A percentile compares a stretch with the other conserved stretches of the same genome.
phyloP scores from a whole-genome alignment of 2,888 invertebrate species.

The Timema podura region DNA sequence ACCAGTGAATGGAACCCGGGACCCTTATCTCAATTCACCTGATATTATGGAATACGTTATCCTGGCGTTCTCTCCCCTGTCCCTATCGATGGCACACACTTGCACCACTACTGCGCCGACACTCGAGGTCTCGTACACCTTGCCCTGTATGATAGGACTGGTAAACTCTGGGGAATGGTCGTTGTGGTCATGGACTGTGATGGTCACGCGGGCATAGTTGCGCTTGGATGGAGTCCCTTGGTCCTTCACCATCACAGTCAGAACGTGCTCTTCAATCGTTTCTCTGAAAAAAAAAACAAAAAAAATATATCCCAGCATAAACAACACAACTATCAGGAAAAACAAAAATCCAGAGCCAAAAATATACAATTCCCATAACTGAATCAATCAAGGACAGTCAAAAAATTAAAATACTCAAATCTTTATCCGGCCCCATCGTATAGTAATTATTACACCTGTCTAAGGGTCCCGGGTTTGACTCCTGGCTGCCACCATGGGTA shows the following conservation, averaged over 20 bases:
- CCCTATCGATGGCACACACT: conserved; percentile 75
- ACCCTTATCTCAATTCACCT: conserved; percentile 45
- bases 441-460: no score
- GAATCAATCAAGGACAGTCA: no score
- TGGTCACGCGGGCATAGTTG: conserved; percentile 75
- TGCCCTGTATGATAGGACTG: conserved; percentile 70
- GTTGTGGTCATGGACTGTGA: conserved; percentile 81
- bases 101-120: conserved; percentile 70
- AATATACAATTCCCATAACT: no score
- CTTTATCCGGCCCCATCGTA: no score
- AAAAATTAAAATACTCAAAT: no score
- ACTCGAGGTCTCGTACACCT: conserved; percentile 69
- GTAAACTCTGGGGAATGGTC: conserved; percentile 88
- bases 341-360: no score
- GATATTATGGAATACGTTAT: conserved; percentile 80
- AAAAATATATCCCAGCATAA: not conserved
- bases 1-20: no score
- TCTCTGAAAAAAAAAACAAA: conserved; percentile 50
- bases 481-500: no score
- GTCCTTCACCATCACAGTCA: conserved; percentile 87
- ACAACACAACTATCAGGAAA: no score
- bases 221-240: conserved; percentile 81
- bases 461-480: no score
- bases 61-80: conserved; percentile 74
- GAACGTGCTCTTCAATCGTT: conserved; percentile 70